These are phyloP conservation scores for Lutjanus campechanus DNA, from an alignment of 2,797 vertebrate species.

Conservation along the genomic window DNA sequence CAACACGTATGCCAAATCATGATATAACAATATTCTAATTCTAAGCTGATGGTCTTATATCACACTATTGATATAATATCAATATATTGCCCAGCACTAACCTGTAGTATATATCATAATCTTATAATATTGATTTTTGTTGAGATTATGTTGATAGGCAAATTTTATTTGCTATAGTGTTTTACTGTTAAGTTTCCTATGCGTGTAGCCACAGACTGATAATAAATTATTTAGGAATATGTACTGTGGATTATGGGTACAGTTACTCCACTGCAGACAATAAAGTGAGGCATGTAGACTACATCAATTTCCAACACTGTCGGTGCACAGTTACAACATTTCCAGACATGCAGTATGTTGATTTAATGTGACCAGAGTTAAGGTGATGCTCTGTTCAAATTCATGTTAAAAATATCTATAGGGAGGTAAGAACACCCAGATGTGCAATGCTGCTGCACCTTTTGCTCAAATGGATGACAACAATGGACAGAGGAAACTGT, in stretches of 20 bases:
- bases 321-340: conserved; percentile 31
- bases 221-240: background rate
- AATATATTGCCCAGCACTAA: too few relatives aligned
- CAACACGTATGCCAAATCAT: too few relatives aligned
- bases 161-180: background rate
- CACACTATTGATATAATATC: too few relatives aligned
- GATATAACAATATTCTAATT: too few relatives aligned
- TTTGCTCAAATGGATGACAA: conserved; percentile 74
- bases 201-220: too few relatives aligned
- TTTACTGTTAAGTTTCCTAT: background rate
- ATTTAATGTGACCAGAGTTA: conserved; percentile 1
- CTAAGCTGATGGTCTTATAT: too few relatives aligned
- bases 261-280: conserved; percentile 18
- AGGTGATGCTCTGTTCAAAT: conserved; percentile 18
- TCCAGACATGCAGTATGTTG: conserved; percentile 11
- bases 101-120: background rate
- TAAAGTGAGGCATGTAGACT: conserved; percentile 41
- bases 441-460: conserved; percentile 61
- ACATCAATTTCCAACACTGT: conserved; percentile 11
- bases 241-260: conserved; percentile 9
- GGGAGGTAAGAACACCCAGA: conserved; percentile 14
- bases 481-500: conserved; percentile 67
- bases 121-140: background rate
- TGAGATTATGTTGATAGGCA: background rate
- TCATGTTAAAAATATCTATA: background rate